Base-by-base conservation (phyloP, 2,888 invertebrate species). In the Dorcus hopei region DNA sequence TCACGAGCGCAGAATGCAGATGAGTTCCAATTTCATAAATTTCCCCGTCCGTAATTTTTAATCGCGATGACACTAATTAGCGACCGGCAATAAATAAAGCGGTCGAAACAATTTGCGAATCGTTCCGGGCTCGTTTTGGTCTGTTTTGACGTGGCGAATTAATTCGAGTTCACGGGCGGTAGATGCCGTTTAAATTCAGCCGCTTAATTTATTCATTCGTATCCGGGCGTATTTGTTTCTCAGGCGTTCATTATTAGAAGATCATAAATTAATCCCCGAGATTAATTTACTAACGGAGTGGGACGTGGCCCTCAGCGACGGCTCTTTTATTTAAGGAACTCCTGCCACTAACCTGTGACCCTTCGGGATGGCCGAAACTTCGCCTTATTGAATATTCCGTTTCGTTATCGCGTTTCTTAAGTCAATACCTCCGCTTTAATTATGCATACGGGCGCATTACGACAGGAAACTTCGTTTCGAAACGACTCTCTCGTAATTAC, bases 261-360 rank as follows among this genome's bases (percentile, higher is more conserved):
- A 71, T 71, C 70, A 70, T 73, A 73, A 73, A 72, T 73, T 73
- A 73, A 72, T 72, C 70, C 69, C 59, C 60, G 68, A 45, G 68
- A 73, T 72, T 72, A 73, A 72, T 73, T 71, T 71, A 72, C 70
- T 70, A 70, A 69, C 57, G 39, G 57, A 59, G 53, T 59, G 59
- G 56, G 55, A 52, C 52, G 57, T 45, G 39, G 56, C 56, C 56
- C 45, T 11, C 23, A 43, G 56, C 56, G 45, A 45, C 45, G 23
- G 9, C 9, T 45, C 9, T 19, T 23, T 45, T 45, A 19, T 45
- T 45, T 45, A 16, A 19, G 9, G 9, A 19, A 16, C 23, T 45
- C 45, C 45, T 23, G 14, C 9, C 45, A 11, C 19, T 45, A 45
- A 45, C 45, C 11, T 11, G 45, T 45, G 45, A 52, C 39, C 40